Evolutionary conservation across 2,888 invertebrate species (phyloP).

Genomic region (Spodoptera picta): DNA sequence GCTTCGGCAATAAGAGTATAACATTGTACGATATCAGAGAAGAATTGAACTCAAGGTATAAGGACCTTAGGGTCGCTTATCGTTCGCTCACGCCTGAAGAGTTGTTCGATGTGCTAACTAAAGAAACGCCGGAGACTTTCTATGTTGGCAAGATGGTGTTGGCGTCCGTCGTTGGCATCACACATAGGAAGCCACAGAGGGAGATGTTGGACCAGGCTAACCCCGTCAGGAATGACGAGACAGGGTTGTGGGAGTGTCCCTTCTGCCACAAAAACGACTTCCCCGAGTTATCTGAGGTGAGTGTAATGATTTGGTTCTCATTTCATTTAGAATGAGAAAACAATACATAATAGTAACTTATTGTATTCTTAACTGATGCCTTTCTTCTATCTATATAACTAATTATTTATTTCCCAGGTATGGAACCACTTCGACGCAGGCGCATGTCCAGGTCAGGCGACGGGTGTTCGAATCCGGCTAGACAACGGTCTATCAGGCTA

Average conservation of each 20-base stretch:
- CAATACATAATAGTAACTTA: too few relatives aligned
- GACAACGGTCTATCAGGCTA: constrained; percentile 98
- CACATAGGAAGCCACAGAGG: constrained; percentile 95
- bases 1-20: constrained; percentile 96
- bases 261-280: constrained; percentile 99
- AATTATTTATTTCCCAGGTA: constrained; percentile 86
- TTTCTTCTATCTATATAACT: not conserved
- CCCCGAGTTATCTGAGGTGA: constrained; percentile 95
- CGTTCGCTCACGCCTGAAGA: constrained; percentile 95
- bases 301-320: not conserved
- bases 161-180: constrained; percentile 94
- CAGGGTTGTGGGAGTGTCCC: constrained; percentile 98
- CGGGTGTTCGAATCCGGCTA: constrained; percentile 95
- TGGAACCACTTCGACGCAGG: constrained; percentile 99
- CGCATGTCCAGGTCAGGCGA: constrained; percentile 98
- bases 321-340: too few relatives aligned
- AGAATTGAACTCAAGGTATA: constrained; percentile 97
- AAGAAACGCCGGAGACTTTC: constrained; percentile 98
- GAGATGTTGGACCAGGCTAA: constrained; percentile 98
- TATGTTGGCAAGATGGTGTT: constrained; percentile 96
- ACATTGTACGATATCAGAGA: constrained; percentile 99
- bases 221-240: constrained; percentile 97
- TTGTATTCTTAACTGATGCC: not conserved
- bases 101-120: constrained; percentile 97
- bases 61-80: constrained; percentile 95